Evolutionary conservation across 2,113 vertebrate genomes (phyloP).

Genomic region (Stegostoma tigrinum): DNA sequence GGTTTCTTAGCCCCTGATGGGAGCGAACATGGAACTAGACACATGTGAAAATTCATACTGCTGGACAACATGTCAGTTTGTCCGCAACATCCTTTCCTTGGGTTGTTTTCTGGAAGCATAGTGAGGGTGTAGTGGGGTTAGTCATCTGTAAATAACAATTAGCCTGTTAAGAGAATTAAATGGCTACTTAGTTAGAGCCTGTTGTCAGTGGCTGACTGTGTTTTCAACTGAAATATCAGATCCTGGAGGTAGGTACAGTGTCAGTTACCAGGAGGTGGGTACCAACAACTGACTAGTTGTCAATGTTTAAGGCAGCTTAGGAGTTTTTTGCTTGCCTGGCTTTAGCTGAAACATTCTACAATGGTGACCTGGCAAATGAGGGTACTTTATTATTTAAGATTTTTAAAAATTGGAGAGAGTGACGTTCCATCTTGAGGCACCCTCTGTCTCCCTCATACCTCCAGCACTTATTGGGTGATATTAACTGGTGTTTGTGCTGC

Average conservation of each 20-base stretch:
- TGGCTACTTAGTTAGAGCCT: not conserved
- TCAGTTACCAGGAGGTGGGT: not conserved
- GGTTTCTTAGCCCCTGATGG: not conserved
- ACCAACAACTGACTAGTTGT: not conserved
- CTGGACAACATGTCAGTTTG: not conserved
- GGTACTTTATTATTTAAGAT: not conserved
- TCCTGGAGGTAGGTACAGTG: not conserved
- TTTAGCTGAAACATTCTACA: not conserved
- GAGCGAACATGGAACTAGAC: not conserved
- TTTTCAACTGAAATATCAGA: not conserved
- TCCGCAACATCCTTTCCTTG: not conserved
- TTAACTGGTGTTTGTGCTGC: not conserved
- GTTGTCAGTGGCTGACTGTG: not conserved
- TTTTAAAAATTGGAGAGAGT: not conserved
- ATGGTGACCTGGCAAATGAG: not conserved
- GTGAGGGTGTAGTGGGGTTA: not conserved
- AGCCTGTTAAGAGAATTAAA: not conserved
- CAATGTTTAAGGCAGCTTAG: not conserved
- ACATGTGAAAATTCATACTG: not conserved
- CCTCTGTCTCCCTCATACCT: not conserved
- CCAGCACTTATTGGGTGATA: not conserved
- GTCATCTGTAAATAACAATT: not conserved
- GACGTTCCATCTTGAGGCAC: no score
- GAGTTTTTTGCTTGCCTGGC: not conserved
- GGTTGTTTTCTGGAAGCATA: not conserved